Conservation (phyloP, 2,888 invertebrate genomes). For the Limnephilus lunatus region DNA sequence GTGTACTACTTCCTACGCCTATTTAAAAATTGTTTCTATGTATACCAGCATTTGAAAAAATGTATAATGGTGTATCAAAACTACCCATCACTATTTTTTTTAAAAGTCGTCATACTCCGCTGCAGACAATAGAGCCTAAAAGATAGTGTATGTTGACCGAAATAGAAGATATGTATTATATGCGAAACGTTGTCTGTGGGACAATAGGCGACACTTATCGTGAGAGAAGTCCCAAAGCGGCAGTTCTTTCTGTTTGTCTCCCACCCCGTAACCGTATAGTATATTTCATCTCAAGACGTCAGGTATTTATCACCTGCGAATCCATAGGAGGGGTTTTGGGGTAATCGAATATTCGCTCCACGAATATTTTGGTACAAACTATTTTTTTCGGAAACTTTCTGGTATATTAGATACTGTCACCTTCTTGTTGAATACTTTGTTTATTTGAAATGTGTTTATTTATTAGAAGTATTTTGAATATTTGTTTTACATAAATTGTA, state of each 20-base stretch:
- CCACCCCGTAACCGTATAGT: slow-evolving; percentile 52
- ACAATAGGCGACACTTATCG: slow-evolving; percentile 62
- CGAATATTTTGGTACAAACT: no score
- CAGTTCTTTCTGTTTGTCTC: slow-evolving; percentile 61
- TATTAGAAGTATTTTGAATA: not conserved
- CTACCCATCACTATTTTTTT: not conserved
- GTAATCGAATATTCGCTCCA: not conserved
- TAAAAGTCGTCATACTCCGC: not conserved
- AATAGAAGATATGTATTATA: not conserved
- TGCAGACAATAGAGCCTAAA: not conserved
- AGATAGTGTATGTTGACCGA: not conserved
- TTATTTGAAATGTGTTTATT: not conserved
- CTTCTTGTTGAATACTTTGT: not conserved
- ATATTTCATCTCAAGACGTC: slow-evolving; percentile 64
- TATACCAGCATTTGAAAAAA: no score
- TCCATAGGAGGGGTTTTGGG: slow-evolving; percentile 52
- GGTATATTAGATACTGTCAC: not conserved
- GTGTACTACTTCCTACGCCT: no score
- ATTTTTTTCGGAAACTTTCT: not conserved
- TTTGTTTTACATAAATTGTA: no score
- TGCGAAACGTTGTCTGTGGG: slow-evolving; percentile 17
- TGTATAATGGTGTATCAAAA: not conserved
- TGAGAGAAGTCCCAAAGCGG: slow-evolving; percentile 58
- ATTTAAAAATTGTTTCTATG: no score
- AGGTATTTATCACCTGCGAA: slow-evolving; percentile 64